These are phyloP conservation scores for Murina feae DNA, from an alignment of 2,113 vertebrate genomes.

Conservation along the genomic window DNA sequence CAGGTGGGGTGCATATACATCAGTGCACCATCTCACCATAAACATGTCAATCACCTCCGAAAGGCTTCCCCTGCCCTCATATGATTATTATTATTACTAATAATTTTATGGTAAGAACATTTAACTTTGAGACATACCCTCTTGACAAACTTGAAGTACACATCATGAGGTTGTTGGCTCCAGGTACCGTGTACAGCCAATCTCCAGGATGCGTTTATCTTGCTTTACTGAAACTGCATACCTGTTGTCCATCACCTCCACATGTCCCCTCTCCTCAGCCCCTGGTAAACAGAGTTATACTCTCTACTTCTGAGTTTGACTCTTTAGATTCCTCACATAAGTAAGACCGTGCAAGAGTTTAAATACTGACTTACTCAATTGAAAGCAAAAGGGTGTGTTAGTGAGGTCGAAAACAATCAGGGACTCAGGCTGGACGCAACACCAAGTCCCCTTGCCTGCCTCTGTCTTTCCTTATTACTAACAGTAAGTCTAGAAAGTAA, in stretches of 20 bases:
- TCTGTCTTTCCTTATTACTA: background rate
- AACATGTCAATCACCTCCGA: background rate
- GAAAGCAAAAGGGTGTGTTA: background rate
- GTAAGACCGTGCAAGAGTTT: background rate
- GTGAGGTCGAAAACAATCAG: background rate
- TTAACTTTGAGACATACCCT: background rate
- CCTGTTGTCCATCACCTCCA: background rate
- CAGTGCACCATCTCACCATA: background rate
- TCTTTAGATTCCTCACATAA: background rate
- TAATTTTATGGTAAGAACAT: background rate
- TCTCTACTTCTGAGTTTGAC: background rate
- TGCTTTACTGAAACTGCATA: background rate
- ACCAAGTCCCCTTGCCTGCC: background rate
- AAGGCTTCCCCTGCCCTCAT: background rate
- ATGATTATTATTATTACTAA: background rate
- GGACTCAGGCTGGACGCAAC: background rate
- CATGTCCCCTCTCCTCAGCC: no score
- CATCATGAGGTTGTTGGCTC: background rate
- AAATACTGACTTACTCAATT: background rate
- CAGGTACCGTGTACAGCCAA: rapidly evolving
- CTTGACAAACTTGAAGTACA: background rate
- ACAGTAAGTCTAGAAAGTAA: background rate
- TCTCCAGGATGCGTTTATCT: no score
- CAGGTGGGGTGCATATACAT: background rate
- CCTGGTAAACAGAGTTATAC: no score